phyloP scores from a whole-genome alignment of 2,888 invertebrate genomes.

The Drosophila kanekoi region DNA sequence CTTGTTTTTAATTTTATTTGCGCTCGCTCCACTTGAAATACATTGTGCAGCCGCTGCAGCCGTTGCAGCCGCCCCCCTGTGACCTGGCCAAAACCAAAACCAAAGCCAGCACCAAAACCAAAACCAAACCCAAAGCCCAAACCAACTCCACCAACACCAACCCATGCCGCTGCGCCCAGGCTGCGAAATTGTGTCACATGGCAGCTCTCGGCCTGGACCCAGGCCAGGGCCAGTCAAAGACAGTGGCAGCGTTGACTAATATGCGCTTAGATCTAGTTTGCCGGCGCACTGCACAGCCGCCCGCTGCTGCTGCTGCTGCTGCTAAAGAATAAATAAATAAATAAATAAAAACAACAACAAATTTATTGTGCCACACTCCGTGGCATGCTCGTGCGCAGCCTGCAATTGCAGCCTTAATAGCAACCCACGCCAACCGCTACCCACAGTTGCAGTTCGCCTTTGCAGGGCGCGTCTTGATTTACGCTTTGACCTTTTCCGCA shows the following conservation, averaged over 20 bases:
- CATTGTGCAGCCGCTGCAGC: slow-evolving; percentile 63
- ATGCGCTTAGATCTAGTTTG: slow-evolving; percentile 66
- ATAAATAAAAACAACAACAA: slow-evolving; percentile 19
- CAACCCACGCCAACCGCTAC: not conserved
- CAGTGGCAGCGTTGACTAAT: slow-evolving; percentile 66
- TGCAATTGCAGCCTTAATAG: slow-evolving; percentile 64
- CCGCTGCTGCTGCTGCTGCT: not conserved
- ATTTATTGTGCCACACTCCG: slow-evolving; percentile 50
- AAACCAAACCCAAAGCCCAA: slow-evolving; percentile 5
- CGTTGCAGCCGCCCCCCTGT: slow-evolving; percentile 14
- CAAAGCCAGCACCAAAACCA: slow-evolving; percentile 9
- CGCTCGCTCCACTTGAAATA: slow-evolving; percentile 78
- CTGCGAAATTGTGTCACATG: slow-evolving; percentile 65
- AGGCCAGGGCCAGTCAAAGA: slow-evolving; percentile 70
- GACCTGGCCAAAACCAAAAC: slow-evolving; percentile 9
- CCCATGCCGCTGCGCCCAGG: slow-evolving; percentile 36
- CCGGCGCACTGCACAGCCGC: not conserved
- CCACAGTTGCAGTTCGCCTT: not conserved
- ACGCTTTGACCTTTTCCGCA: slow-evolving; percentile 78
- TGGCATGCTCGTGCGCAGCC: slow-evolving; percentile 37
- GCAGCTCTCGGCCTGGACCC: slow-evolving; percentile 54
- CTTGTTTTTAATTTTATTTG: slow-evolving; percentile 76
- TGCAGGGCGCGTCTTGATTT: slow-evolving; percentile 58
- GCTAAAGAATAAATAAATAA: not conserved
- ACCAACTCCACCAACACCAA: not conserved